Percentiles rank a stretch among this genome's conserved stretches.
These are phyloP conservation scores for Daboia siamensis DNA, from an alignment of 2,113 vertebrate genomes.

Conservation along the genomic window DNA sequence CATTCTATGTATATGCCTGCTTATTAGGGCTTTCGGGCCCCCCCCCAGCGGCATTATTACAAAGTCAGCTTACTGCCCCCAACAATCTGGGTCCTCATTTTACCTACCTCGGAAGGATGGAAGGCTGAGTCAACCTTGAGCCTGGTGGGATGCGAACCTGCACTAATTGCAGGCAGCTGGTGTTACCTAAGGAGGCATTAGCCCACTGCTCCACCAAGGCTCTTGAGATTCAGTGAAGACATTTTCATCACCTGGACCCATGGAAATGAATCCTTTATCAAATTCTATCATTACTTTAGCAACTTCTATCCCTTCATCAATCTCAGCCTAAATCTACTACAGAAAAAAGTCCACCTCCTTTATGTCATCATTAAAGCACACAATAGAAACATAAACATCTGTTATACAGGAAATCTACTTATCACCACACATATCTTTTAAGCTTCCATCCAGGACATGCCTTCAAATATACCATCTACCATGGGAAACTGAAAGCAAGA, in stretches of 20 bases:
- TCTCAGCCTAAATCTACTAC: not conserved
- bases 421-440: not conserved
- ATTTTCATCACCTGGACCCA: not conserved
- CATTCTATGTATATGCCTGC: too few species aligned
- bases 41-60: too few species aligned
- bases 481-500: not conserved
- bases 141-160: too few species aligned
- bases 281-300: not conserved
- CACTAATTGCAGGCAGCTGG: too few species aligned
- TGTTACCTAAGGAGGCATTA: too few species aligned
- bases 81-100: too few species aligned
- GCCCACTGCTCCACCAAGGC: too few species aligned
- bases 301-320: not conserved
- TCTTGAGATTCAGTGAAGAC: not conserved
- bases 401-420: not conserved
- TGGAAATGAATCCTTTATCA: not conserved
- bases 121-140: too few species aligned
- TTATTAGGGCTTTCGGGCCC: too few species aligned
- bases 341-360: not conserved
- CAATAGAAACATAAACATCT: not conserved
- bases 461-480: not conserved
- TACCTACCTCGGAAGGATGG: too few species aligned
- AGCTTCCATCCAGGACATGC: not conserved
- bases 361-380: not conserved
- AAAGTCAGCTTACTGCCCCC: too few species aligned